A percentile compares a stretch with the other conserved stretches of the same genome.
These are phyloP conservation scores for Ctenodactylus gundi DNA, from an alignment of 2,113 vertebrate species.

Conservation along the genomic window DNA sequence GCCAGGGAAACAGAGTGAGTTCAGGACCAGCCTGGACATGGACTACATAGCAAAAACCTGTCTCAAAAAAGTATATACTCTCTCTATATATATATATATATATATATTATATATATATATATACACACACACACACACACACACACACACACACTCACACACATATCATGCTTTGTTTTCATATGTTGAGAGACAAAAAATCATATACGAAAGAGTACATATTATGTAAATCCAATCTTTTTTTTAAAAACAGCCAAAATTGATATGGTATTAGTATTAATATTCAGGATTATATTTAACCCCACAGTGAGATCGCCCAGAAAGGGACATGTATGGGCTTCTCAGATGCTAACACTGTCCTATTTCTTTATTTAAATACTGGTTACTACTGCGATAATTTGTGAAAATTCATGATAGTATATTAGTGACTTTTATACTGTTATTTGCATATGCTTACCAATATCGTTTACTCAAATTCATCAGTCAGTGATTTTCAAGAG, in stretches of 20 bases:
- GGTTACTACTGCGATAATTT: not conserved
- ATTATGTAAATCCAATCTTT: not conserved
- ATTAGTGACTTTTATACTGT: not conserved
- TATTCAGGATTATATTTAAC: not conserved
- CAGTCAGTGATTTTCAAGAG: slow-evolving; percentile 4
- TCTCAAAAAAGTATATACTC: no score
- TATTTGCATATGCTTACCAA: not conserved
- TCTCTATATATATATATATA: no score
- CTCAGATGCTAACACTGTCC: not conserved
- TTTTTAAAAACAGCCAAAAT: not conserved
- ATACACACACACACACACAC: no score
- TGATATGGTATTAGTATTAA: not conserved
- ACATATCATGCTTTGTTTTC: slow-evolving; percentile 16
- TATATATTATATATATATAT: no score
- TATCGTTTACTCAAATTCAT: not conserved
- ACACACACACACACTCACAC: no score
- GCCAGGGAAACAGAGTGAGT: no score
- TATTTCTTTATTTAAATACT: not conserved
- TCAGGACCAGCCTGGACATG: no score
- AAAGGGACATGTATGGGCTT: not conserved
- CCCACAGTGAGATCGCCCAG: not conserved
- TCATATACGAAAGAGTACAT: not conserved
- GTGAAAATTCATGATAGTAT: not conserved
- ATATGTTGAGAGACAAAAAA: not conserved
- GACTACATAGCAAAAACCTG: no score